These are phyloP conservation scores for Pseudomyrmex pallidus DNA, from an alignment of 1,140 invertebrate genomes.

Conservation along the genomic window DNA sequence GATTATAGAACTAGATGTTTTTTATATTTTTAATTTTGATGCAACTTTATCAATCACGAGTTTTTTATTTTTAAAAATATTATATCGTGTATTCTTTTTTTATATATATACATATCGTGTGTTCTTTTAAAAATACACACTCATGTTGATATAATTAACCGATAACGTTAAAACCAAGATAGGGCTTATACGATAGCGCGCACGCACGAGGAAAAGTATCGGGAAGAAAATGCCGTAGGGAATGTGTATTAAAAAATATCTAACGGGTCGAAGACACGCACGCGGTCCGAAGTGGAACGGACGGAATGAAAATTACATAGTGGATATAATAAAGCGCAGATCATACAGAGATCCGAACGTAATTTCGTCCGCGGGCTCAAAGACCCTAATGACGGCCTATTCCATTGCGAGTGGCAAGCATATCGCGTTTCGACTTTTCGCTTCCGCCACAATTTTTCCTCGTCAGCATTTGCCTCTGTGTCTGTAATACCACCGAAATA, in stretches of 20 bases:
- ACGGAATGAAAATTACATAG: conserved; percentile 73
- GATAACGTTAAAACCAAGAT: conserved; percentile 12
- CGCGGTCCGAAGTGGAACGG: conserved; percentile 60
- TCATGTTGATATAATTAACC: conserved; percentile 20
- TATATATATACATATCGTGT: background rate
- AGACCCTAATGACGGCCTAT: conserved; percentile 67
- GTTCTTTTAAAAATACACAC: background rate
- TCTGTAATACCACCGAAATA: conserved; percentile 46
- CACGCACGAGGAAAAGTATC: conserved; percentile 2
- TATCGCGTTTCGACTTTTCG: conserved; percentile 67
- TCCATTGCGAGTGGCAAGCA: conserved; percentile 1
- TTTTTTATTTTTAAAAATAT: background rate
- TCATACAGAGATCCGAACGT: conserved; percentile 68
- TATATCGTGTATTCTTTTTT: too few species aligned
- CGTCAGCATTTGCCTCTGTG: background rate
- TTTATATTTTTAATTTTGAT: conserved; percentile 23
- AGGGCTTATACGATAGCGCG: background rate
- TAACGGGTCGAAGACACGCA: conserved; percentile 65
- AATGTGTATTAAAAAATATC: conserved; percentile 42
- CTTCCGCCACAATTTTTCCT: conserved; percentile 35
- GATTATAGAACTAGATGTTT: conserved; percentile 25
- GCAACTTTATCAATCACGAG: conserved; percentile 16
- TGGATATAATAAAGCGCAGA: conserved; percentile 74
- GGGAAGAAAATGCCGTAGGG: conserved; percentile 10
- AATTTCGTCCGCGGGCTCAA: conserved; percentile 68